Conservation (phyloP, 2,888 invertebrate genomes). For the Macrosiphum euphorbiae region DNA sequence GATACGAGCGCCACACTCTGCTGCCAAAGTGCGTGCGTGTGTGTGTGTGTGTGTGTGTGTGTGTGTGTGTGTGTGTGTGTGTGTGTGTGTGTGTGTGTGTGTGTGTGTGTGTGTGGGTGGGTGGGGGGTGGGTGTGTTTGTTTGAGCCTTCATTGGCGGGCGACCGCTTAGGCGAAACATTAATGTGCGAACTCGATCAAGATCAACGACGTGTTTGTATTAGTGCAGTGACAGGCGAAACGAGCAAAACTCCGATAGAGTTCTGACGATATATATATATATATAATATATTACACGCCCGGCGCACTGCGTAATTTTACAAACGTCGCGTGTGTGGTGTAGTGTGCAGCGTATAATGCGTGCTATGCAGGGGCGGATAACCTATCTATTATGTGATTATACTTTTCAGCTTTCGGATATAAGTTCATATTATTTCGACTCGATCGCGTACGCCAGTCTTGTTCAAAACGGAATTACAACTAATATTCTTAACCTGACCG, state of each 20-base stretch:
- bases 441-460: neutral
- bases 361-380: neutral
- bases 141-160: neutral
- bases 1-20: neutral
- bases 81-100: neutral
- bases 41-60: too few relatives aligned
- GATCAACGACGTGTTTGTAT: neutral
- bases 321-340: neutral
- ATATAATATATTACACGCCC: neutral
- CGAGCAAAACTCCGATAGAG: neutral
- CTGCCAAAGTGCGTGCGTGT: too few relatives aligned
- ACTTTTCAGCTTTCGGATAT: neutral
- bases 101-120: too few relatives aligned
- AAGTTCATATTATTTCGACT: neutral
- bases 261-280: neutral
- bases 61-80: too few relatives aligned
- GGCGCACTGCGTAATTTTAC: neutral
- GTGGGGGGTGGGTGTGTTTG: neutral
- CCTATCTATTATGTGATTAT: neutral
- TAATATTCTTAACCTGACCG: neutral
- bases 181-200: neutral
- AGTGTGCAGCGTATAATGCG: neutral
- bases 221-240: neutral
- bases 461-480: neutral
- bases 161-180: neutral